Evolutionary conservation across 1,140 invertebrate genomes (phyloP), one percentile per base, ranked within the genome.

Genomic region (Xylocopa sonorina): DNA sequence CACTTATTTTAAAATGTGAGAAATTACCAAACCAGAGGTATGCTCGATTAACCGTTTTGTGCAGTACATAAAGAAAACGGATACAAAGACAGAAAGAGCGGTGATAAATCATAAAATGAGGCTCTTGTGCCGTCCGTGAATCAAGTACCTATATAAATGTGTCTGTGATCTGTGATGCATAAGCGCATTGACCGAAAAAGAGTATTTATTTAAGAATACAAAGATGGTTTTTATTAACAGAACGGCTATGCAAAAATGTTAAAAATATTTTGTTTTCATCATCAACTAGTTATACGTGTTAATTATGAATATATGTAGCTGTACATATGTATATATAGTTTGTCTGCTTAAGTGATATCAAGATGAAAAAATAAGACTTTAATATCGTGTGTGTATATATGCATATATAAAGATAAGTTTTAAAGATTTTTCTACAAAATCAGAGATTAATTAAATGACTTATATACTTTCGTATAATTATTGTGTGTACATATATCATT

Each of bases 121-220:
- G 72, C 27, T 71, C 18, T n/a, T 57, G 60, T 58, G 57, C 60
- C 69, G 78, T 85, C 80, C 76, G 66, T 73, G 55, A 74, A 89
- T 84, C 80, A 81, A 88, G 88, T 91, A 91, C 89, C 90, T 91
- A n/a, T n/a, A n/a, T n/a, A 91, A 90, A 86, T 90, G 88, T 90
- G 80, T 88, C 90, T 91, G 89, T 91, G 90, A 91, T 91, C 66
- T 64, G 80, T 87, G 73, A 82, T 81, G 76, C 68, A 68, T 77
- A 72, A 72, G 80, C 80, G 51, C 60, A 57, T 84, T 79, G 71
- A 84, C 60, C 57, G 71, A 83, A 68, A 82, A 80, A 80, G 29
- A 78, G 55, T 86, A 86, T 86, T 86, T 86, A 86, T 86, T 85
- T 82, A 85, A 75, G 55, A 57, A 53, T 69, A 24, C 34, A 63